phyloP scores from a whole-genome alignment of 2,888 invertebrate genomes.

The Diloba caeruleocephala region DNA sequence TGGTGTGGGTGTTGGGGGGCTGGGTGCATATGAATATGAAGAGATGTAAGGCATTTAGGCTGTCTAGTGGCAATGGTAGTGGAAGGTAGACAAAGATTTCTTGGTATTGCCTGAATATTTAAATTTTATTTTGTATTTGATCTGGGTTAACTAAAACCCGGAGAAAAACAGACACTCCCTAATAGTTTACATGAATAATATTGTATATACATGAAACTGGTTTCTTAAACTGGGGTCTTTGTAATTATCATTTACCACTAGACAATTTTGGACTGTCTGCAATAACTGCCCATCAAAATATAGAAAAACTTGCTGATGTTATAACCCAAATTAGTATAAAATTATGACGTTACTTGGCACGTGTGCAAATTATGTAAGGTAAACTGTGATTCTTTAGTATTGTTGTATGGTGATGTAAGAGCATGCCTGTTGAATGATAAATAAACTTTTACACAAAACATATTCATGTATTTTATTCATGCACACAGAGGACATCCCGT shows the following conservation, averaged over 20 bases:
- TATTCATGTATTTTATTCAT: conserved; percentile 23
- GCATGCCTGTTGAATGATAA: conserved; percentile 59
- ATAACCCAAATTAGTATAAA: conserved; percentile 5
- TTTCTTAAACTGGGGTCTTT: too few species aligned
- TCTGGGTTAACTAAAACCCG: too few species aligned
- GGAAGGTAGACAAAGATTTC: too few species aligned
- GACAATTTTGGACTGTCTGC: neutral
- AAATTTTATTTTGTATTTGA: too few species aligned
- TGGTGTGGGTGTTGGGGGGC: conserved; percentile 97
- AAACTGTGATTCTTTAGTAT: conserved; percentile 62
- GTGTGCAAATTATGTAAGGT: conserved; percentile 50
- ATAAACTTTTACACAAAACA: conserved; percentile 59
- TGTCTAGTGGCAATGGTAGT: neutral
- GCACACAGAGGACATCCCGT: conserved; percentile 9
- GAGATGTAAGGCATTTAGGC: neutral
- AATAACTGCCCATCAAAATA: neutral
- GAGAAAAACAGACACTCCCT: too few species aligned
- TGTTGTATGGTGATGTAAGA: conserved; percentile 34
- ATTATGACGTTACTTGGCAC: conserved; percentile 40
- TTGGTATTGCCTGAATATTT: too few species aligned
- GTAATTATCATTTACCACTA: too few species aligned
- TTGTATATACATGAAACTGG: too few species aligned
- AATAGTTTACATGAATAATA: too few species aligned
- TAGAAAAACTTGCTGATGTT: neutral
- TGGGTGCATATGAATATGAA: conserved; percentile 90